Conservation (phyloP, 2,888 invertebrate species). For the Oconnorella tubifera region DNA sequence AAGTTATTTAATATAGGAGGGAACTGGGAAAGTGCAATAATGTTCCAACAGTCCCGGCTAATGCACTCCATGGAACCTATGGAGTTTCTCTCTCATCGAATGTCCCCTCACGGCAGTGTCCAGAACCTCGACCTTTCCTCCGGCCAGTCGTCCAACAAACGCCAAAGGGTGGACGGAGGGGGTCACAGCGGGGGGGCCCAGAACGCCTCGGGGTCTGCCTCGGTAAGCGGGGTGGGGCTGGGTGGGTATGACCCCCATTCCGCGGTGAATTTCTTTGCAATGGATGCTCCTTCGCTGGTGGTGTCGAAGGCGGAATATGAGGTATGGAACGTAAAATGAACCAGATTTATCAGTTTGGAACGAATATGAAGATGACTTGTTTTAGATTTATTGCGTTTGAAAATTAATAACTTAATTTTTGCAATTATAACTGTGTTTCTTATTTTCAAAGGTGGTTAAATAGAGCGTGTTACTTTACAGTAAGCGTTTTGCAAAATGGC, state of each 20-base stretch:
- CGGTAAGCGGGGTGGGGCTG: neutral
- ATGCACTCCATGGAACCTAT: constrained; percentile 27
- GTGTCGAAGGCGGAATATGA: constrained; percentile 28
- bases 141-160: neutral
- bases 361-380: no score
- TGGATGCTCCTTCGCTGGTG: constrained; percentile 21
- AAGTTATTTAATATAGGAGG: no score
- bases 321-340: no score
- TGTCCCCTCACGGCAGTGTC: constrained; percentile 17
- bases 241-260: constrained; percentile 19
- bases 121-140: constrained; percentile 22
- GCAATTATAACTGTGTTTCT: no score
- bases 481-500: no score
- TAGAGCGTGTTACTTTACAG: no score
- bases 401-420: no score
- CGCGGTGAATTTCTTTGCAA: constrained; percentile 22
- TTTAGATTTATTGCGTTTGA: no score
- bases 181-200: constrained; percentile 6
- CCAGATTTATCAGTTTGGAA: no score
- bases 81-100: constrained; percentile 25
- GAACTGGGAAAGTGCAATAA: no score
- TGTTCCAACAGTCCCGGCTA: constrained; percentile 26
- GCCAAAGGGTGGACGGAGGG: constrained; percentile 17
- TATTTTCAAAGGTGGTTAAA: no score
- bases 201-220: neutral